Percentiles rank a stretch among this genome's conserved stretches.
These are phyloP conservation scores for Lepidothrix coronata DNA, from an alignment of 2,113 vertebrate genomes.

Conservation along the genomic window DNA sequence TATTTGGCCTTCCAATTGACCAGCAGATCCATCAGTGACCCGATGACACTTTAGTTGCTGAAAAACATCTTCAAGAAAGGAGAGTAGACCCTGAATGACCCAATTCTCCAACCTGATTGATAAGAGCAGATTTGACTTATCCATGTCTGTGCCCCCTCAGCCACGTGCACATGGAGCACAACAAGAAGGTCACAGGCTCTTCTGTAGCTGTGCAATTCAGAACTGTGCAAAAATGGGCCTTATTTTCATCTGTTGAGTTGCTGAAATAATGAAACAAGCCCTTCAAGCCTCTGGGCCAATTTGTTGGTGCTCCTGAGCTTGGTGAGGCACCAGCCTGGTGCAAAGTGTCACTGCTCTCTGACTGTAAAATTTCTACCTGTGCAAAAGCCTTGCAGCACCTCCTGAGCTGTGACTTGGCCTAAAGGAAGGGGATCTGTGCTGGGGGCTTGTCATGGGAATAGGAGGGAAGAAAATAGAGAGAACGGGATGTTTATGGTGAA, in stretches of 20 bases:
- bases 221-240: background rate
- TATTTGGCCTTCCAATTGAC: background rate
- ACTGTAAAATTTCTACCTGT: rapidly evolving
- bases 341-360: background rate
- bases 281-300: background rate
- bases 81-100: background rate
- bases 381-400: background rate
- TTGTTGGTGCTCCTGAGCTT: background rate
- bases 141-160: background rate
- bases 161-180: background rate
- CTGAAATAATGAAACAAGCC: background rate
- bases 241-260: background rate
- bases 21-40: background rate
- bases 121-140: background rate
- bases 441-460: background rate
- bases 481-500: background rate
- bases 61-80: background rate
- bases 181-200: background rate
- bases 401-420: background rate
- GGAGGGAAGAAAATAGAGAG: background rate
- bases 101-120: background rate
- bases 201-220: background rate
- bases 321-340: background rate
- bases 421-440: rapidly evolving
- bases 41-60: background rate